Base-by-base conservation (phyloP, 2,113 vertebrate species). In the Grantiella picta region DNA sequence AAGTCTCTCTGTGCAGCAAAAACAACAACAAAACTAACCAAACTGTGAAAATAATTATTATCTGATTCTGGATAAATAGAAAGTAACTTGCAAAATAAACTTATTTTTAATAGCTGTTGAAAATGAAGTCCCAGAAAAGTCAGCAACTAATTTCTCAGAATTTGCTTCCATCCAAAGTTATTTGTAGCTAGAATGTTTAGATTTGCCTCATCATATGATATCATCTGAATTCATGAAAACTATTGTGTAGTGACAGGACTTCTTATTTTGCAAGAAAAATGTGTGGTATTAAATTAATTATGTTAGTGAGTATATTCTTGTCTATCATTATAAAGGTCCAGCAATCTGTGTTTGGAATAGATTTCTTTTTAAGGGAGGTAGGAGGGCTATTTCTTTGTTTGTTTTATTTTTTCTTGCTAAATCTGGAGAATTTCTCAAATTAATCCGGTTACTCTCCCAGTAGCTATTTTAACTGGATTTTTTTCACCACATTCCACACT, bases 301-400 rank as follows among this genome's bases (percentile, higher is more conserved):
- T 23, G 10, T 53, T n/a, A 42, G 5, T 44, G 18, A 56, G 3
- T 9, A 19, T 38, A 15, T 21, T 57, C 53, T 3, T 9, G 5
- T 40, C 28, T 27, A 29, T 45, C 10, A 10, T 50, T 68, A 36
- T 25, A 13, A 68, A 83, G 5, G 7, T 59, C 35, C 15, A 63
- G 11, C 5, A 71, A 57, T 7, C 9, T 79, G 5, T 53, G 4
- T 64, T 85, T 40, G 73, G 15, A 35, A 45, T 64, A 50, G 12
- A n/a, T 24, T 29, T 64, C 1, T 52, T 80, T 83, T 57, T 38
- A 52, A 60, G 9, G 12, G 6, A 1, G 18, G 3, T 22, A 3
- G 3, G 1, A 2, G 0, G 5, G 15, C 45, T 60, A 28, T 42
- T 40, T 31, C 12, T 16, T 59, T 42, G 1, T 69, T 59, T 61